These are phyloP conservation scores for Stegophylla sp. DNA, from an alignment of 2,888 invertebrate species.

Conservation along the genomic window DNA sequence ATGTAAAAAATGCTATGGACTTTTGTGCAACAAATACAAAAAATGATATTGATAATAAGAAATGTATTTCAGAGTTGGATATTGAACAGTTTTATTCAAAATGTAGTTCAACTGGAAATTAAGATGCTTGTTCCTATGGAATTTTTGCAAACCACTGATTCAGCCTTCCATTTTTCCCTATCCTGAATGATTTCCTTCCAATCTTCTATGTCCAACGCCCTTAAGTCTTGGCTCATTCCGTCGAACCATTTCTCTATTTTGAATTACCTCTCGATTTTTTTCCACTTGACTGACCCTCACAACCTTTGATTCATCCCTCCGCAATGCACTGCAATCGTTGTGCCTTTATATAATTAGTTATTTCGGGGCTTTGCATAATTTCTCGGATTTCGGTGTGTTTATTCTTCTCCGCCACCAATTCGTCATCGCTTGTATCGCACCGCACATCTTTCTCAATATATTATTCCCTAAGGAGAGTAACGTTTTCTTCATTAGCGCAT, in stretches of 20 bases:
- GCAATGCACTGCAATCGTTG: no score
- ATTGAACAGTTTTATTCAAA: no score
- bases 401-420: conserved; percentile 7
- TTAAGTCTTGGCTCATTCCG: neutral
- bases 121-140: no score
- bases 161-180: neutral
- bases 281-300: neutral
- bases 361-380: no score
- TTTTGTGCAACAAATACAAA: no score
- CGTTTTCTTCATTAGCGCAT: neutral
- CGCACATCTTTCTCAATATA: neutral
- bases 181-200: neutral
- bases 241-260: neutral
- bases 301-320: no score
- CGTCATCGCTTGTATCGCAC: neutral
- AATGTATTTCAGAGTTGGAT: no score
- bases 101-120: no score
- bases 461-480: neutral
- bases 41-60: no score
- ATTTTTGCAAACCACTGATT: no score
- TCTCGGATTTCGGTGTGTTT: neutral
- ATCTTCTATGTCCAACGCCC: neutral
- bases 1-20: no score
- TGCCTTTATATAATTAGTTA: no score
- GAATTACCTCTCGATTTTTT: neutral